phyloP scores from a whole-genome alignment of 2,888 invertebrate species.

The Scaptomyza tumidula region DNA sequence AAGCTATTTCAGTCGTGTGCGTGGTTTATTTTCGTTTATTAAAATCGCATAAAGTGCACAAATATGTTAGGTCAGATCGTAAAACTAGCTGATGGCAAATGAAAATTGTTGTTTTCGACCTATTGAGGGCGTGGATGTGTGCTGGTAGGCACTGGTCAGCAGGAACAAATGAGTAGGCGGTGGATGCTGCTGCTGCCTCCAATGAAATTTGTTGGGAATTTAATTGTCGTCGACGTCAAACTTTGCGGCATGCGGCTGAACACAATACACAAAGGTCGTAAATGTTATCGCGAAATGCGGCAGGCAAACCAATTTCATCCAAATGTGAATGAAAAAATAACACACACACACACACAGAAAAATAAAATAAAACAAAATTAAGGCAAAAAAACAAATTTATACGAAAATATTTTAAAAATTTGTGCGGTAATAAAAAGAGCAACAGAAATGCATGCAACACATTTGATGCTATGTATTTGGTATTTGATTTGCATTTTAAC shows the following conservation, averaged over 20 bases:
- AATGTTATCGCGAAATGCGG: constrained; percentile 74
- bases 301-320: constrained; percentile 60
- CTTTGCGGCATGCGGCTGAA: constrained; percentile 49
- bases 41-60: constrained; percentile 79
- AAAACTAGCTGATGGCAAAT: constrained; percentile 57
- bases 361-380: constrained; percentile 13
- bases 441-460: constrained; percentile 46
- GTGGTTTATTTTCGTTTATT: constrained; percentile 73
- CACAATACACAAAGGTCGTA: constrained; percentile 67
- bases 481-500: constrained; percentile 70
- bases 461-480: constrained; percentile 33
- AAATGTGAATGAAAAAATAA: constrained; percentile 54
- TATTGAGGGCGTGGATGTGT: constrained; percentile 42
- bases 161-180: constrained; percentile 19
- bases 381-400: constrained; percentile 26
- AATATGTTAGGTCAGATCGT: constrained; percentile 68
- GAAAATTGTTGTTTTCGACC: constrained; percentile 31
- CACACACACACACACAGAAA: not conserved
- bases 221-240: constrained; percentile 71
- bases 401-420: constrained; percentile 54
- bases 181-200: constrained; percentile 14
- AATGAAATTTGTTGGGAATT: constrained; percentile 48
- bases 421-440: constrained; percentile 52
- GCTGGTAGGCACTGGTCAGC: constrained; percentile 1
- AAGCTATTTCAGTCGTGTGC: constrained; percentile 41